Percentiles rank a stretch among this genome's conserved stretches.
These are phyloP conservation scores for Lagopus muta DNA, from an alignment of 2,113 vertebrate species.

Conservation along the genomic window DNA sequence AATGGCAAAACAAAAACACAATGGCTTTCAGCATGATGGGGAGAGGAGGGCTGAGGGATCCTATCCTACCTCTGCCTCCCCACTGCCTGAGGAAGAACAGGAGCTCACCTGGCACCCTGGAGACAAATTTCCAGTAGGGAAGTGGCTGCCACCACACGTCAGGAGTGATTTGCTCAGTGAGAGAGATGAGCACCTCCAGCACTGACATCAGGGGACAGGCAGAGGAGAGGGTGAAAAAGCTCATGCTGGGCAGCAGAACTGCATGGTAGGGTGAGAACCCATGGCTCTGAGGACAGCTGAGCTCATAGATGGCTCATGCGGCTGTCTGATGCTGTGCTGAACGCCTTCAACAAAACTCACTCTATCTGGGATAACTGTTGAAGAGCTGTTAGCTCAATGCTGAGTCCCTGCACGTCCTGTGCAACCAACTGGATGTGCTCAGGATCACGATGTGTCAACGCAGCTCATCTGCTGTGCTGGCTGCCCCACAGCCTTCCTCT, in stretches of 20 bases:
- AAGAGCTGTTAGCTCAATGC: not conserved
- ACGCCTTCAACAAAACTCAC: not conserved
- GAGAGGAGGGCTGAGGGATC: not conserved
- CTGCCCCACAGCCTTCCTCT: not conserved
- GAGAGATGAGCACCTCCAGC: slow-evolving; percentile 52
- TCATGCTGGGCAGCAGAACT: not conserved
- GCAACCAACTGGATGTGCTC: not conserved
- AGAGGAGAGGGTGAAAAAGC: slow-evolving; percentile 71
- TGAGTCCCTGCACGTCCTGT: not conserved
- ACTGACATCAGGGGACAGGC: slow-evolving; percentile 74
- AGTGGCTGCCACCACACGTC: slow-evolving; percentile 30
- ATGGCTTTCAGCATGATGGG: not conserved
- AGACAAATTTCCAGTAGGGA: slow-evolving; percentile 23
- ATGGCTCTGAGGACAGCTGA: not conserved
- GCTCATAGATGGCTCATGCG: not conserved
- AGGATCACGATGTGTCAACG: not conserved
- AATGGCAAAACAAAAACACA: not conserved
- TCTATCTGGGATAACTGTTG: not conserved
- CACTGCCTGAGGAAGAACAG: not conserved
- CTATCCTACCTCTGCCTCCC: not conserved
- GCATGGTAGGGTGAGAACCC: not conserved
- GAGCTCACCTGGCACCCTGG: slow-evolving; percentile 17
- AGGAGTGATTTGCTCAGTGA: slow-evolving; percentile 67
- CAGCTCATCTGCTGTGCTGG: not conserved
- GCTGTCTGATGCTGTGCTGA: not conserved